Base-by-base conservation (phyloP, 2,888 invertebrate species). In the Callyntrura guangdongensis region DNA sequence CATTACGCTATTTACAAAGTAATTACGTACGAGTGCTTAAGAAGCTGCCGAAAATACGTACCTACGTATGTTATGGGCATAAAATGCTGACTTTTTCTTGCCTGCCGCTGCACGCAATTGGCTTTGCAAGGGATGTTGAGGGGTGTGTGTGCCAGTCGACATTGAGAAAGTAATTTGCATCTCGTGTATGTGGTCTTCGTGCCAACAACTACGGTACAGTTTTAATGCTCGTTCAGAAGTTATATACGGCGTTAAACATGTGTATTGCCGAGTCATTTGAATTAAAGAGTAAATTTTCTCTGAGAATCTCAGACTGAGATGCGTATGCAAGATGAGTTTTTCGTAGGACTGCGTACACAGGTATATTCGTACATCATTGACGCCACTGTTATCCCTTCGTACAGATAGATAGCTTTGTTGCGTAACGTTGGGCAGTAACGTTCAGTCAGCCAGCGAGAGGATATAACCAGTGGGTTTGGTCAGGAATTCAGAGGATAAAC, bases 1-100 rank as follows among this genome's bases (percentile, higher is more conserved):
- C 89, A 89, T 89, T 72, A 81, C 74, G 14, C 74, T 74, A 83
- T 89, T 69, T 83, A 89, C 83, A 69, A 89, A 74, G 89, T 83
- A 89, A 83, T 89, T 89, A 89, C 67, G 27, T 89, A 89, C 67
- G 27, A 67, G 79, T 56, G 81, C 81, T 87, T 79, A 82, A 49
- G 82, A 82, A 82, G 27, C 47, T 4, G 12, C 47, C 47, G 25
- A 5, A 12, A 59, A 14, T 86, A 45, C 56, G 77, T 36, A 25
- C 45, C n/a, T n/a, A n/a, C n/a, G n/a, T n/a, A n/a, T n/a, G n/a
- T n/a, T n/a, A n/a, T n/a, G n/a, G n/a, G n/a, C n/a, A n/a, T n/a
- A n/a, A 56, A 79, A 79, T 27, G 56, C 27, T 22, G 53, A 20
- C n/a, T 53, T 53, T 14, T 53, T 53, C n/a, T 53, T 14, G 1